phyloP scores from a whole-genome alignment of 2,888 invertebrate species.

The Parnassius smintheus region DNA sequence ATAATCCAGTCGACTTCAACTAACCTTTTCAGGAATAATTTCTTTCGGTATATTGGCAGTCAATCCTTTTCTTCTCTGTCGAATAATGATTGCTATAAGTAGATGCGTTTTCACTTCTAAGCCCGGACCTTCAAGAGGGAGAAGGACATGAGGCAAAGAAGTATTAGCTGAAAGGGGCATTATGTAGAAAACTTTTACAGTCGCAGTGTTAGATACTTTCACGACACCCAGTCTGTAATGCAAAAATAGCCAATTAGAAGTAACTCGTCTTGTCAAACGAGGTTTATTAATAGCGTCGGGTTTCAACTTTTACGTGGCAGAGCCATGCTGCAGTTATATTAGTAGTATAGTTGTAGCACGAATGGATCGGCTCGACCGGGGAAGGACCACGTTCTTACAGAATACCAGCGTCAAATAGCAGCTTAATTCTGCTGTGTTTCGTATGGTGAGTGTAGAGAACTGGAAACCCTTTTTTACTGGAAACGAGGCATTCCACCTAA shows the following conservation, averaged over 20 bases:
- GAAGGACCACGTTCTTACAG: no score
- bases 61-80: conserved; percentile 66
- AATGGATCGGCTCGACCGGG: no score
- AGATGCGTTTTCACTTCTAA: conserved; percentile 88
- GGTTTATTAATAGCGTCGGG: no score
- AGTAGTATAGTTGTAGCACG: no score
- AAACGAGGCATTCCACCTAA: no score
- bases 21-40: conserved; percentile 69
- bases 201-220: conserved; percentile 87
- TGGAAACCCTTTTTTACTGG: no score
- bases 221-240: conserved; percentile 88
- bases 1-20: conserved; percentile 39
- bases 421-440: no score
- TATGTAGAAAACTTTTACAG: conserved; percentile 96
- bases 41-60: conserved; percentile 55
- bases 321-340: no score
- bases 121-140: conserved; percentile 87
- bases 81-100: conserved; percentile 90
- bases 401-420: no score
- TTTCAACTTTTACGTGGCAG: no score
- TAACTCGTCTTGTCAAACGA: not conserved
- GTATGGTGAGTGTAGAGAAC: no score
- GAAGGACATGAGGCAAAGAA: conserved; percentile 85
- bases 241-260: conserved; percentile 12
- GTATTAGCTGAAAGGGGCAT: conserved; percentile 90